phyloP scores from a whole-genome alignment of 2,113 vertebrate species.

The Lethenteron camtschaticum region DNA sequence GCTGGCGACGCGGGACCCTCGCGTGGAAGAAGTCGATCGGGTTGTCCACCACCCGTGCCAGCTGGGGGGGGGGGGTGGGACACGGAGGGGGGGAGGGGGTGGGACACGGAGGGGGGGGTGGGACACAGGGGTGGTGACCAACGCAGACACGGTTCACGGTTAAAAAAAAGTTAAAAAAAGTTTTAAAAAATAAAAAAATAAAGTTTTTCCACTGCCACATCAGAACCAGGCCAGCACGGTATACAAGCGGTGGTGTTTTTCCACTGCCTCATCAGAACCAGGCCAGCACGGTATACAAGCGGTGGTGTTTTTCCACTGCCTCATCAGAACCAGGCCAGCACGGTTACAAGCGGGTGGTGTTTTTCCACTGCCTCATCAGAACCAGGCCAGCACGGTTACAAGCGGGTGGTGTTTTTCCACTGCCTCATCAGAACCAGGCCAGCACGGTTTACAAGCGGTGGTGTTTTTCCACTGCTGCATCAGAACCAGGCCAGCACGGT shows the following conservation, averaged over 20 bases:
- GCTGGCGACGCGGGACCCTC: slow-evolving; percentile 63
- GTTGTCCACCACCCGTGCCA: slow-evolving; percentile 65
- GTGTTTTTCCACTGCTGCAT: not conserved
- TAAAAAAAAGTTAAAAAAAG: too few relatives aligned
- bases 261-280: not conserved
- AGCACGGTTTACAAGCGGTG: too few relatives aligned
- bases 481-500: not conserved
- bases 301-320: not conserved
- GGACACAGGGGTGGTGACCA: not conserved
- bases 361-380: not conserved
- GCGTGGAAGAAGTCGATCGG: slow-evolving; percentile 77
- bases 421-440: not conserved
- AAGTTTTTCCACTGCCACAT: not conserved
- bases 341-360: not conserved
- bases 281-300: too few relatives aligned
- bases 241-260: too few relatives aligned
- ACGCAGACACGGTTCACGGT: not conserved
- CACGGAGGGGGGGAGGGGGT: too few relatives aligned
- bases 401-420: not conserved
- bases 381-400: too few relatives aligned
- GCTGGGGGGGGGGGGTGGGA: slow-evolving; percentile 20
- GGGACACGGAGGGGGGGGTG: too few relatives aligned
- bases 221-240: too few relatives aligned
- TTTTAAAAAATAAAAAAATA: slow-evolving; percentile 5
- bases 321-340: too few relatives aligned